phyloP scores from a whole-genome alignment of 2,797 vertebrate genomes.

The Lutra lutra region DNA sequence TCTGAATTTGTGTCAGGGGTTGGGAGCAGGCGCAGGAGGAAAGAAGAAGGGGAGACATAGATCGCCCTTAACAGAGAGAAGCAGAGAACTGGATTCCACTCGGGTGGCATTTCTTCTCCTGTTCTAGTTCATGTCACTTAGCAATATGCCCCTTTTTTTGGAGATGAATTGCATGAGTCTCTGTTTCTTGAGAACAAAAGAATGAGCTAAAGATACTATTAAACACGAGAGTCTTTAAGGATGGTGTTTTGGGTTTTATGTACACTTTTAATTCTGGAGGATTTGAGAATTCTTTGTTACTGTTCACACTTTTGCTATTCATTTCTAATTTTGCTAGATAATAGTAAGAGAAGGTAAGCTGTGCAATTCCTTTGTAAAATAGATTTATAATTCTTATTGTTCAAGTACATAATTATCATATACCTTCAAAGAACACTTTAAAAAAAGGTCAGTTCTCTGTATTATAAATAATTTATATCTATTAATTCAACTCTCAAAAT shows the following conservation, averaged over 20 bases:
- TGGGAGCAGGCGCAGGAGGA: neutral
- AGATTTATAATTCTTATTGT: neutral
- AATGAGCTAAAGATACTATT: neutral
- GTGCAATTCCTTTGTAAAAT: neutral
- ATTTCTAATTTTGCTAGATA: neutral
- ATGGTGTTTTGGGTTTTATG: neutral
- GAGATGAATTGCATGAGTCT: neutral
- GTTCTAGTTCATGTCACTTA: neutral
- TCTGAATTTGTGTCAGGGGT: neutral
- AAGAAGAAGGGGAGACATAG: accelerated
- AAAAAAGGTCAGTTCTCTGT: neutral
- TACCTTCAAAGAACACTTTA: neutral
- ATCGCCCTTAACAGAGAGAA: neutral
- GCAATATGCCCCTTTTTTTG: neutral
- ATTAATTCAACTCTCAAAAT: neutral
- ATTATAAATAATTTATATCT: neutral
- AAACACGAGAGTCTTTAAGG: neutral
- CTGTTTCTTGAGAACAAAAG: neutral
- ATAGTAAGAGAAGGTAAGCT: neutral
- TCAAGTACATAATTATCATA: neutral
- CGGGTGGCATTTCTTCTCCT: neutral
- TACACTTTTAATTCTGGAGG: neutral
- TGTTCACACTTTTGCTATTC: neutral
- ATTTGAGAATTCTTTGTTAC: neutral
- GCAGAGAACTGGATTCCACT: neutral